Base-by-base conservation (phyloP, 2,888 invertebrate species). In the Hyposoter didymator region DNA sequence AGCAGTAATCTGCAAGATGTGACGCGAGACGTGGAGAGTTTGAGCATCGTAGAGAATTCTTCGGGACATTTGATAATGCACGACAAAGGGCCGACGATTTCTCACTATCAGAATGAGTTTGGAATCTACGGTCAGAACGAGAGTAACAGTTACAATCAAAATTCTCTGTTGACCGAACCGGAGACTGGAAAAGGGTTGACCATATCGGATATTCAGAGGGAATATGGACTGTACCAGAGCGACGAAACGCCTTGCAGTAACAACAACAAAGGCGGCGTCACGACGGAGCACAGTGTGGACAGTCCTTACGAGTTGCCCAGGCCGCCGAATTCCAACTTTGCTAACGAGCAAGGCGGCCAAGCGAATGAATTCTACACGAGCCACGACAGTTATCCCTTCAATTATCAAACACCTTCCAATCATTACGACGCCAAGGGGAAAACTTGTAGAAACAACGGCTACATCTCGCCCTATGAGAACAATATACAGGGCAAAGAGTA, bases 1-100 rank as follows among this genome's bases (percentile, higher is more conserved):
- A 95, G 95, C 89, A 93, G 92, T 88, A 90, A 89, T 84, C 90
- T 89, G 84, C 90, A 90, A 17, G 90, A 92, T 28, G 90, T 89
- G 19, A 89, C 90, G 19, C 89, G 89, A 72, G 90, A 88, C 39
- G 89, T 85, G 43, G 91, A 92, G 62, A 86, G 55, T 78, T 88
- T 88, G 22, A 88, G 87, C 78, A 52, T 79, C 1, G 82, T 86
- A 35, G 84, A 88, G 17, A 89, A 90, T 70, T 85, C 83, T 14
- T 66, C 47, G 7, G 74, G 73, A 45, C 80, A 43, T 28, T 55
- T 67, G 10, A 28, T n/a, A 17, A 19, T 14, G 19, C 78, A 78
- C 62, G 87, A 84, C 62, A 90, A 90, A 59, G 89, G 86, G 12
- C 91, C 89, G 55, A 91, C 90, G 17, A 78, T 90, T 45, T 90